Base-by-base conservation (phyloP, 2,888 invertebrate species). In the Endomychus coccineus region DNA sequence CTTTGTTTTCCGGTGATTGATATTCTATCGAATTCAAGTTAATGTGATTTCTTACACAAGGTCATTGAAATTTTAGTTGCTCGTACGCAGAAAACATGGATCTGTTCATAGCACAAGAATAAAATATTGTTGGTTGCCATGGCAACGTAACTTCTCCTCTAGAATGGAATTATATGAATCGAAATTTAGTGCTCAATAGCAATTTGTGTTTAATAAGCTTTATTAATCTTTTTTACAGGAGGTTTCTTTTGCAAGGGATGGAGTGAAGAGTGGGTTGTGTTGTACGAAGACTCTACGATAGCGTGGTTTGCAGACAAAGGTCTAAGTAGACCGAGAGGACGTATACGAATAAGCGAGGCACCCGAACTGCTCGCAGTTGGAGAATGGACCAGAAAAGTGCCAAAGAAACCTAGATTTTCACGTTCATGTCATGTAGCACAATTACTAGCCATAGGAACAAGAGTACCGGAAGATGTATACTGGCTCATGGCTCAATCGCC, bases 231-330 rank as follows among this genome's bases (percentile, higher is more conserved):
- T 36, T 55, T 70, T 66, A 1, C 71, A 88, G 88, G 82, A 44
- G 82, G 85, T 62, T 75, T 85, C 51, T 71, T 88, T 50, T 85
- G 83, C 72, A 80, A 76, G 55, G 77, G 82, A 14, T 89, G 88
- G 87, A 77, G 82, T 16, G 83, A 85, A 60, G 85, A 86, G 59
- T 88, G 84, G 82, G 79, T 87, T 44, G 83, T 86, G 28, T 69
- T 88, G 2, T 84, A 85, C 63, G 83, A 84, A 51, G 87, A 88
- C 64, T 85, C 85, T 7, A 83, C 83, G n/a, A 74, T 89, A 69
- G 81, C 84, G n/a, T 86, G 86, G 80, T 88, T 80, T 62, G 83
- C 85, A 63, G 83, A 74, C 51, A 71, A 74, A 47, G 71, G 69
- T 2, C 53, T 69, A 62, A 51, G 56, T 57, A 41, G 68, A 59